Evolutionary conservation across 2,113 vertebrate species (phyloP).

Genomic region (Microcebus tavaratra): DNA sequence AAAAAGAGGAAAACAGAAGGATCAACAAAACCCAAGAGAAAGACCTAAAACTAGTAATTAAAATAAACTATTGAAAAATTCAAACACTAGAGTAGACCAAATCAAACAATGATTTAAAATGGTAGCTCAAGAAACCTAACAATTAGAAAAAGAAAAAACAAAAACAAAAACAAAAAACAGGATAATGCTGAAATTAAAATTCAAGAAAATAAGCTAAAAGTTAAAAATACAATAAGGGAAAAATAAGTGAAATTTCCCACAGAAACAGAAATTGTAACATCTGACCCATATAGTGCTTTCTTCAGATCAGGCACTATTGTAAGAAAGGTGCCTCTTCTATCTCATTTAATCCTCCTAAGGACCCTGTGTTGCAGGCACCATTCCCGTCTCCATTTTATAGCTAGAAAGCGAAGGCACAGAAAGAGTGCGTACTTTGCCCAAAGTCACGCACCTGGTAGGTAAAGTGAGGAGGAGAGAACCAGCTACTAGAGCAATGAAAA

Average conservation of each 20-base stretch:
- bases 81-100: not conserved
- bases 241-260: not conserved
- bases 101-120: not conserved
- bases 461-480: not conserved
- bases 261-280: slow-evolving; percentile 32
- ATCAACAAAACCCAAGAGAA: not conserved
- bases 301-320: not conserved
- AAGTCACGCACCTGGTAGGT: not conserved
- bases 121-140: not conserved
- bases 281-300: not conserved
- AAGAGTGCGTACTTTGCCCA: not conserved
- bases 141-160: not conserved
- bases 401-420: not conserved
- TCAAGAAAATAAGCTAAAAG: not conserved
- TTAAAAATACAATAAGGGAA: not conserved
- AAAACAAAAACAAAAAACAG: not conserved
- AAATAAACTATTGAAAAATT: not conserved
- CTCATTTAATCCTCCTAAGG: not conserved
- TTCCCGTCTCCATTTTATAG: not conserved
- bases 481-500: not conserved
- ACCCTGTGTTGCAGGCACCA: not conserved
- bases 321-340: not conserved
- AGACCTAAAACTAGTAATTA: not conserved
- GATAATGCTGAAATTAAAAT: not conserved
- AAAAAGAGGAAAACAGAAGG: not conserved